These are phyloP conservation scores for Onychostoma macrolepis DNA, from an alignment of 2,113 vertebrate species.

Conservation along the genomic window DNA sequence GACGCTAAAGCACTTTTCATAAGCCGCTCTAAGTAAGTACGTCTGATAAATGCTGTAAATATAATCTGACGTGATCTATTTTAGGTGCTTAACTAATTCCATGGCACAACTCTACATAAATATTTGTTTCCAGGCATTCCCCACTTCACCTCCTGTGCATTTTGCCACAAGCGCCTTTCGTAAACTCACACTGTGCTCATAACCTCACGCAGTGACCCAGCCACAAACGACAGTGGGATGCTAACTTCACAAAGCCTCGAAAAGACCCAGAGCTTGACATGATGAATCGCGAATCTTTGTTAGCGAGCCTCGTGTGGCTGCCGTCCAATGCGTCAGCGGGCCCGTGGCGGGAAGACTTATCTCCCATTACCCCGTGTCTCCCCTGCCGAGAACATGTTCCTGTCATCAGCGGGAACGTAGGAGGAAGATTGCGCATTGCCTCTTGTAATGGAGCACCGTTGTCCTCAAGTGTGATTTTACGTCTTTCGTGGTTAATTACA, in stretches of 20 bases:
- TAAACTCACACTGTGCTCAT: not conserved
- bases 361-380: conserved; percentile 34
- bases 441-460: not conserved
- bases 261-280: conserved; percentile 15
- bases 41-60: not conserved
- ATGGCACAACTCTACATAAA: not conserved
- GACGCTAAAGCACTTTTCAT: conserved; percentile 4
- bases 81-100: not conserved
- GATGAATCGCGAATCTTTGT: not conserved
- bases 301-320: not conserved
- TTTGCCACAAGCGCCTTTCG: not conserved
- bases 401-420: conserved; percentile 21
- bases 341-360: conserved; percentile 27
- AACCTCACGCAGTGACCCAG: not conserved
- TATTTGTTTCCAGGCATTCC: not conserved
- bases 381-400: conserved; percentile 41
- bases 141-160: not conserved
- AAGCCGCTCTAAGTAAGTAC: not conserved
- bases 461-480: conserved; percentile 12
- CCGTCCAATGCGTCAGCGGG: conserved; percentile 17
- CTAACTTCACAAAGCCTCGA: conserved; percentile 22
- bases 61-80: conserved; percentile 9
- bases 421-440: conserved; percentile 7
- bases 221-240: not conserved
- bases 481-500: not conserved